Evolutionary conservation across 1,140 invertebrate species (phyloP), one percentile per base, ranked within the genome.

Genomic region (Macrostomum lignano): DNA sequence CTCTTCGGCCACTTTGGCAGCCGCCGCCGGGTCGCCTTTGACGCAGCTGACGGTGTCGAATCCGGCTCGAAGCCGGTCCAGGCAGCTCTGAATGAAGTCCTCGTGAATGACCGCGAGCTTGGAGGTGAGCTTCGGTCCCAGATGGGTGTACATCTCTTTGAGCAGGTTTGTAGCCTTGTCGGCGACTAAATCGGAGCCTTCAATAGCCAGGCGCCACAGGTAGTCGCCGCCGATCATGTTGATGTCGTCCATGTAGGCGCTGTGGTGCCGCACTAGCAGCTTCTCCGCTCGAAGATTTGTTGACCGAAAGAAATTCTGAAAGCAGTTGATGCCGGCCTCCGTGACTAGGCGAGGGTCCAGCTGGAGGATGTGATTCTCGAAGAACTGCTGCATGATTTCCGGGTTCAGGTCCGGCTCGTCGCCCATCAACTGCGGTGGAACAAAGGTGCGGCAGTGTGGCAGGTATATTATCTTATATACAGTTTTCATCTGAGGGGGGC

Each of bases 401-500:
- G 82, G 82, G 60, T 93, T 82, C 28, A 93, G 60, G 59, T 93
- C 82, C 3, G 81, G 81, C 49, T 91, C 82, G 43, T 91, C 81
- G 3, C 78, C 78, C 81, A 91, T 91, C 31, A 91, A 58, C 61
- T 59, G 36, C 3, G 44, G n/a, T n/a, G n/a, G n/a, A n/a, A n/a
- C n/a, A n/a, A n/a, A n/a, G n/a, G n/a, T 82, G 23, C 23, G 23
- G 23, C 23, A 10, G 23, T 24, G 23, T n/a, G 10, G n/a, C n/a
- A n/a, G n/a, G n/a, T n/a, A n/a, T n/a, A n/a, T n/a, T n/a, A n/a
- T n/a, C n/a, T n/a, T n/a, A n/a, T n/a, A n/a, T n/a, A n/a, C n/a
- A n/a, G n/a, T n/a, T n/a, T n/a, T n/a, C n/a, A n/a, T n/a, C n/a
- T n/a, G n/a, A n/a, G n/a, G n/a, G n/a, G n/a, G n/a, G n/a, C n/a